Evolutionary conservation across 2,888 invertebrate species (phyloP).

Genomic region (Fragum fragum): DNA sequence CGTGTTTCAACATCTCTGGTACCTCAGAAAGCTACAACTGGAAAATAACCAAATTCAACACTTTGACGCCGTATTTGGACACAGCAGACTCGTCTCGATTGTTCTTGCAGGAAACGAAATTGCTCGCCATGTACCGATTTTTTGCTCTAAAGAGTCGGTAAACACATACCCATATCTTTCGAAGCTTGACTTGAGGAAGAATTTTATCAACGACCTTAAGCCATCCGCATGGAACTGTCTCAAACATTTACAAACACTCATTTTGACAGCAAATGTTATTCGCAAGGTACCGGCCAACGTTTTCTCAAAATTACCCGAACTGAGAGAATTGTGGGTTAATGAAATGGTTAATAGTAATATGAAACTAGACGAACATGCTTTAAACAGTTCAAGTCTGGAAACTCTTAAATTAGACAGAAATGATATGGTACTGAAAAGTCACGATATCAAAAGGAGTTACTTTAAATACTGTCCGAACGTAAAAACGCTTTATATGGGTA

Average conservation of each 20-base stretch:
- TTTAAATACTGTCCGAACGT: constrained; percentile 39
- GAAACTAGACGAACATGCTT: neutral
- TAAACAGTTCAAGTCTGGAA: constrained; percentile 17
- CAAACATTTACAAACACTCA: neutral
- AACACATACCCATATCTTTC: neutral
- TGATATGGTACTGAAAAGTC: constrained; percentile 1
- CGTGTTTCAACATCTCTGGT: neutral
- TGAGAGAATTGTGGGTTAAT: neutral
- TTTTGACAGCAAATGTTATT: neutral
- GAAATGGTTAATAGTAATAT: constrained; percentile 20
- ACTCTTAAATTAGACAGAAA: constrained; percentile 6
- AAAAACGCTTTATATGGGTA: constrained; percentile 6
- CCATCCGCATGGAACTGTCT: constrained; percentile 10
- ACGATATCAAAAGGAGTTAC: neutral
- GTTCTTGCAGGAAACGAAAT: constrained; percentile 8
- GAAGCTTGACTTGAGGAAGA: constrained; percentile 1
- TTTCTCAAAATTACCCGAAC: neutral
- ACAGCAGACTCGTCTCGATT: neutral
- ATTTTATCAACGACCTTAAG: constrained; percentile 4
- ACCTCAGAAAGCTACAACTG: neutral
- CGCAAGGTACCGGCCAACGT: neutral
- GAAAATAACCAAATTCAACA: constrained; percentile 12
- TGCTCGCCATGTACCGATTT: neutral
- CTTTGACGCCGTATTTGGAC: neutral
- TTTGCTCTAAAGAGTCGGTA: neutral